Evolutionary conservation across 2,888 invertebrate genomes (phyloP).

Genomic region (Drosophila mimetica): DNA sequence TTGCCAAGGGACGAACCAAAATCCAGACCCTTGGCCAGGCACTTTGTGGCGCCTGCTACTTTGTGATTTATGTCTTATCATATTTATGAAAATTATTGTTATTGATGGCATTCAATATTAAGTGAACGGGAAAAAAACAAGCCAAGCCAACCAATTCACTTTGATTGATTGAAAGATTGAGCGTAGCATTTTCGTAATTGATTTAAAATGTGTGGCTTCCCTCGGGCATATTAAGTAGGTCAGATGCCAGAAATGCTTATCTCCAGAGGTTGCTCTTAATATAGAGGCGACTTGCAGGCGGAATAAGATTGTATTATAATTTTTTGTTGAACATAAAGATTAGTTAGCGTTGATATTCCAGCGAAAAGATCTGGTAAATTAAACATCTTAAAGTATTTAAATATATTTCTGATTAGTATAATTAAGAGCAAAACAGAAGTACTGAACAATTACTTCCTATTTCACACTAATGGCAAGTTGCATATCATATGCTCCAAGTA

Average conservation of each 20-base stretch:
- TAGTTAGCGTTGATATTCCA: no score
- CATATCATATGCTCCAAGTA: constrained; percentile 24
- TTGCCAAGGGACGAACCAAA: constrained; percentile 16
- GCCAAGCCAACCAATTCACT: constrained; percentile 29
- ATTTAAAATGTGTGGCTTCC: constrained; percentile 55
- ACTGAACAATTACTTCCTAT: constrained; percentile 1
- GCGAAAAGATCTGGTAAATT: no score
- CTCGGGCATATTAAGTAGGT: constrained; percentile 19
- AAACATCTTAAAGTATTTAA: neutral
- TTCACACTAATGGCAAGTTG: neutral
- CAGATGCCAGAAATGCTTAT: neutral
- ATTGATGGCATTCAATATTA: constrained; percentile 79
- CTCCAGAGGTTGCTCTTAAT: neutral
- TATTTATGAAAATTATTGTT: constrained; percentile 80
- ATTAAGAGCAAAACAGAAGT: neutral
- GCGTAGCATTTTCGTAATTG: constrained; percentile 55
- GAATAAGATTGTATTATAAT: neutral
- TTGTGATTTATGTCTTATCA: constrained; percentile 81
- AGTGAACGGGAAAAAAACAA: constrained; percentile 27
- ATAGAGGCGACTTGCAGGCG: no score
- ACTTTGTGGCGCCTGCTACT: constrained; percentile 74
- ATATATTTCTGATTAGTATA: neutral
- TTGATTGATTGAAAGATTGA: constrained; percentile 71
- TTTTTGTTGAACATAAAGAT: no score
- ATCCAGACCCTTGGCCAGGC: constrained; percentile 37